Evolutionary conservation across 2,113 vertebrate species (phyloP).

Genomic region (Megaptera novaeangliae): DNA sequence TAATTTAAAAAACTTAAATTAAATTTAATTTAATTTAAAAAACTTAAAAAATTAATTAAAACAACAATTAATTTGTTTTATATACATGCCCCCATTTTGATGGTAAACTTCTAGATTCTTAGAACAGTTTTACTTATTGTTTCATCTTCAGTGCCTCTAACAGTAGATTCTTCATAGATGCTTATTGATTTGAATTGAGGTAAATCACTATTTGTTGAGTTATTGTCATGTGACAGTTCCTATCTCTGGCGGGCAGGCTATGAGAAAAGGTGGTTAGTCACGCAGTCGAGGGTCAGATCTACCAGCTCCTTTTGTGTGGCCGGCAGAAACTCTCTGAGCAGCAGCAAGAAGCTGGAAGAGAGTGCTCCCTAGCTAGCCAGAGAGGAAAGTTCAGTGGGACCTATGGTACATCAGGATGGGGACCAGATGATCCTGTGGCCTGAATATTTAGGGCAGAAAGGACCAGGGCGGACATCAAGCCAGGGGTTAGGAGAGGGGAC

Average conservation of each 20-base stretch:
- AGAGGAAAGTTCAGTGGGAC: neutral
- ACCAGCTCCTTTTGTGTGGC: neutral
- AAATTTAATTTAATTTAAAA: too few species aligned
- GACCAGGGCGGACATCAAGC: neutral
- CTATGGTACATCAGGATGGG: neutral
- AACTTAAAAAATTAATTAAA: too few species aligned
- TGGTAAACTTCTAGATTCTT: neutral
- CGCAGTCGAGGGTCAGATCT: fast-evolving
- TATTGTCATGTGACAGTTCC: neutral
- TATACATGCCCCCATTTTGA: neutral
- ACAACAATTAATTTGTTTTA: neutral
- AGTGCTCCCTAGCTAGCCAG: too few species aligned
- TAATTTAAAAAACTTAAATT: too few species aligned
- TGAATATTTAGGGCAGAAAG: neutral
- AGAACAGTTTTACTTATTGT: neutral
- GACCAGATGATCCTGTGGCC: neutral
- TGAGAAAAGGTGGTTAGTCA: too few species aligned
- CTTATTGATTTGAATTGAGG: neutral
- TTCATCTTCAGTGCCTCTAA: too few species aligned
- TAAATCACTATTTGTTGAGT: neutral
- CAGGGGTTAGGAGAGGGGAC: neutral
- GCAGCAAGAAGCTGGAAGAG: neutral
- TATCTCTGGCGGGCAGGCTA: neutral
- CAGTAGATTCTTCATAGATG: neutral
- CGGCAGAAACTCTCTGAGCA: fast-evolving